These are phyloP conservation scores for Brassicogethes aeneus DNA, from an alignment of 2,888 invertebrate genomes.

Conservation along the genomic window DNA sequence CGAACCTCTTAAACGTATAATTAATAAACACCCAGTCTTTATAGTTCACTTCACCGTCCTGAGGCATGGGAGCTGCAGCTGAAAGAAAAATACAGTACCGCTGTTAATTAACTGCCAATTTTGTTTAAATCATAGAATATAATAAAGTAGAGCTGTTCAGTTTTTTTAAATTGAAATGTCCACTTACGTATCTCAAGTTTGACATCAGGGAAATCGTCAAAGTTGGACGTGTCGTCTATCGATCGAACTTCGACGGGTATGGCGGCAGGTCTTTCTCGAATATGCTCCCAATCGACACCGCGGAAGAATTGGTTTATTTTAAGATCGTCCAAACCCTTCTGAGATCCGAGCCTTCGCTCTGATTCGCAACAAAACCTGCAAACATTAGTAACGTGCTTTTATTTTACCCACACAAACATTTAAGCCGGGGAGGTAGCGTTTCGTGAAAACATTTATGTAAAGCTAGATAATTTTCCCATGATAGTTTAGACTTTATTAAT, in stretches of 20 bases:
- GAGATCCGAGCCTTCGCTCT: constrained; percentile 83
- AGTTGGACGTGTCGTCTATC: constrained; percentile 99
- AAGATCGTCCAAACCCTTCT: constrained; percentile 88
- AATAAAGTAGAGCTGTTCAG: no score
- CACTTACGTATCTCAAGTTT: constrained; percentile 95
- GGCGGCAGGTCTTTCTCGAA: constrained; percentile 95
- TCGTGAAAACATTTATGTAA: no score
- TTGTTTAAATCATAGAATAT: no score
- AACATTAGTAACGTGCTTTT: no score
- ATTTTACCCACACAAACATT: no score
- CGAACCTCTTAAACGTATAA: constrained; percentile 99
- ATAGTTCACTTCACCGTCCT: constrained; percentile 84
- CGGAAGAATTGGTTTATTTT: constrained; percentile 90
- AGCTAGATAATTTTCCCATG: no score
- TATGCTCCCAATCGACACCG: constrained; percentile 98
- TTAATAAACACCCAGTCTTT: constrained; percentile 99
- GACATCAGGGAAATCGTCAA: constrained; percentile 99
- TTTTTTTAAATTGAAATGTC: no score
- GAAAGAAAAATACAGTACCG: constrained; percentile 18
- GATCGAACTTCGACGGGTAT: constrained; percentile 96
- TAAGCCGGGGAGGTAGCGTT: no score
- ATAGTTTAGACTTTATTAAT: no score
- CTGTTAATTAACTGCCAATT: no score
- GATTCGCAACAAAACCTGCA: constrained; percentile 91
- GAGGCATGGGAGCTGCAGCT: constrained; percentile 81